These are phyloP conservation scores for Sebastes hubbsi DNA, from an alignment of 2,797 vertebrate genomes.

Conservation along the genomic window DNA sequence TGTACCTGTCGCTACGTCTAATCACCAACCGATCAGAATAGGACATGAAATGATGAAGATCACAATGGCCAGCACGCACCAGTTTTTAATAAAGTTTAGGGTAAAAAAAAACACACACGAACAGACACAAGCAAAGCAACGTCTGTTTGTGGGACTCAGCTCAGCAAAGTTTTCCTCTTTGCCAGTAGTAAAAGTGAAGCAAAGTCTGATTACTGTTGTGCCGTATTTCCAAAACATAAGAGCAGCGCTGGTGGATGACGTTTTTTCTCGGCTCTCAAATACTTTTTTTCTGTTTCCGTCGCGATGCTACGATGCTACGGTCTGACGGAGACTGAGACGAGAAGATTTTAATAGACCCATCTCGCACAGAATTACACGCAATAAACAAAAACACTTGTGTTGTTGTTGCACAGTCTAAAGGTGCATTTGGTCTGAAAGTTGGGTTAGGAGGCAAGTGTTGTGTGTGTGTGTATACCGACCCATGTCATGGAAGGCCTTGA, in stretches of 20 bases:
- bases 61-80: neutral
- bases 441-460: neutral
- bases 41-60: neutral
- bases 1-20: neutral
- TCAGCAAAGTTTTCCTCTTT: no score
- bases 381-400: neutral
- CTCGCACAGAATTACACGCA: neutral
- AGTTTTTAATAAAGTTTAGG: neutral
- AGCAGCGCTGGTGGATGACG: no score
- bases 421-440: neutral
- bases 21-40: neutral
- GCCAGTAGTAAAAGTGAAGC: no score
- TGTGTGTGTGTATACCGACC: constrained; percentile 76
- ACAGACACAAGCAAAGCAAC: neutral
- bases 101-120: no score
- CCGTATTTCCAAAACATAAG: no score
- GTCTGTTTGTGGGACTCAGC: neutral
- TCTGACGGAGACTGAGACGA: no score
- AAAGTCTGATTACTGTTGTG: no score
- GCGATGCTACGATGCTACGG: no score
- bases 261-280: no score
- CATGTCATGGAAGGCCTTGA: constrained; percentile 99
- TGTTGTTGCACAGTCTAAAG: neutral
- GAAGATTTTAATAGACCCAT: neutral
- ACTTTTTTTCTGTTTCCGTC: no score